These are phyloP conservation scores for Eudyptes chrysolophus DNA, from an alignment of 2,113 vertebrate species.

Conservation along the genomic window DNA sequence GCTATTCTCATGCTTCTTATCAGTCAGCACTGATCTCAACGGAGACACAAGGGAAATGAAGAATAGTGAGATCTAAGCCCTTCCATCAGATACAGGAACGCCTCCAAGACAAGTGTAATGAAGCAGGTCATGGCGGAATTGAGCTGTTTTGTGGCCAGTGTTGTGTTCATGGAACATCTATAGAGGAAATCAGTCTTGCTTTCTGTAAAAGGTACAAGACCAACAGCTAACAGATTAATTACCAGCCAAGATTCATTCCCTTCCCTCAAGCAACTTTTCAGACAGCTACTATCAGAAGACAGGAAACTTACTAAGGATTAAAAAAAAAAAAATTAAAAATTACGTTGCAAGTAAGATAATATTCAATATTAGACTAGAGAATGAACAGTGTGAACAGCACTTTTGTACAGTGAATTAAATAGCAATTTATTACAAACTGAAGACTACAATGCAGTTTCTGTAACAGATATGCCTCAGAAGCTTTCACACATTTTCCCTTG, in stretches of 20 bases:
- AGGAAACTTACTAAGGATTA: neutral
- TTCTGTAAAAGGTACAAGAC: neutral
- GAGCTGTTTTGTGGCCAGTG: neutral
- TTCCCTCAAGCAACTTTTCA: neutral
- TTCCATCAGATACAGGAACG: neutral
- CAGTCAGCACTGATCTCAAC: fast-evolving
- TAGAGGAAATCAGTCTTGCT: neutral
- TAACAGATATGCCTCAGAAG: neutral
- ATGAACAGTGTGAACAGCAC: neutral
- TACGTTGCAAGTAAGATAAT: neutral
- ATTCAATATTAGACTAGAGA: neutral
- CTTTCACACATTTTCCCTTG: neutral
- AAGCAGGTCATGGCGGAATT: neutral
- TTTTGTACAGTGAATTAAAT: neutral
- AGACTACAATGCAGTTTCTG: neutral
- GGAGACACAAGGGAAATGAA: neutral
- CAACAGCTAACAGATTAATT: neutral
- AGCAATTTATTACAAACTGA: neutral
- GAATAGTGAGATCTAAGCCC: neutral
- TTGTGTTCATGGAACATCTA: neutral
- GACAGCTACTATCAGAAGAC: too few relatives aligned
- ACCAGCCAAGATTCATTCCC: neutral
- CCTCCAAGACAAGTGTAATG: neutral
- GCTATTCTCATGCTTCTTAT: neutral
- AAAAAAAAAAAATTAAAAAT: neutral